A percentile compares a stretch with the other conserved stretches of the same genome.
Evolutionary conservation across 2,797 vertebrate genomes (phyloP).

Genomic region (Tokudaia muenninki): DNA sequence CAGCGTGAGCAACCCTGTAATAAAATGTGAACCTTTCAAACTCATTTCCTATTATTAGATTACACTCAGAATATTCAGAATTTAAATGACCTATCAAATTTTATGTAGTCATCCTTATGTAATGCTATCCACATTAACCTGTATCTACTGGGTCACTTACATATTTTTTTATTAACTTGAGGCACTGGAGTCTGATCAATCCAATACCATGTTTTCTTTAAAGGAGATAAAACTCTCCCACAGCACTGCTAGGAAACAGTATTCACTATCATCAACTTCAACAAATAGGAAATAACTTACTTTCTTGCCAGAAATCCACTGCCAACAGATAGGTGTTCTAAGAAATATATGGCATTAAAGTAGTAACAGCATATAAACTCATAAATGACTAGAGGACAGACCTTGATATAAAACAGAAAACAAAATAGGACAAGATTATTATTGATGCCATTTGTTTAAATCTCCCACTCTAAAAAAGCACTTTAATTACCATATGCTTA

Average conservation of each 20-base stretch:
- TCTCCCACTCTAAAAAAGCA: constrained; percentile 86
- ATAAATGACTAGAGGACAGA: constrained; percentile 60
- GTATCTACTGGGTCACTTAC: constrained; percentile 62
- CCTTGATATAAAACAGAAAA: constrained; percentile 82
- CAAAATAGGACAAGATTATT: constrained; percentile 84
- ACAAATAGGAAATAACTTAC: constrained; percentile 60
- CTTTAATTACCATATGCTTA: constrained; percentile 90
- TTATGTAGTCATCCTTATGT: constrained; percentile 73
- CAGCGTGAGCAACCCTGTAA: constrained; percentile 30
- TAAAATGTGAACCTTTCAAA: constrained; percentile 62
- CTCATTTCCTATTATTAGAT: constrained; percentile 71
- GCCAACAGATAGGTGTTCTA: constrained; percentile 52
- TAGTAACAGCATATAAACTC: constrained; percentile 38
- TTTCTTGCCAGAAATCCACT: constrained; percentile 64
- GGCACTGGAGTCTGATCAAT: constrained; percentile 49
- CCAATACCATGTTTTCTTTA: constrained; percentile 14
- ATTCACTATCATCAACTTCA: constrained; percentile 15
- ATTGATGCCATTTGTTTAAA: constrained; percentile 88
- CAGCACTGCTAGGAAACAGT: neutral
- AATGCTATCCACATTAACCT: constrained; percentile 69
- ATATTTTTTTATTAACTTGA: constrained; percentile 74
- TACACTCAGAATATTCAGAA: constrained; percentile 66
- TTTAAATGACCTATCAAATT: constrained; percentile 79
- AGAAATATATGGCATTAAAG: constrained; percentile 62
- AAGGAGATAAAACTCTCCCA: constrained; percentile 5